Conservation (phyloP, 2,888 invertebrate species). For the Nemoura dubitans region DNA sequence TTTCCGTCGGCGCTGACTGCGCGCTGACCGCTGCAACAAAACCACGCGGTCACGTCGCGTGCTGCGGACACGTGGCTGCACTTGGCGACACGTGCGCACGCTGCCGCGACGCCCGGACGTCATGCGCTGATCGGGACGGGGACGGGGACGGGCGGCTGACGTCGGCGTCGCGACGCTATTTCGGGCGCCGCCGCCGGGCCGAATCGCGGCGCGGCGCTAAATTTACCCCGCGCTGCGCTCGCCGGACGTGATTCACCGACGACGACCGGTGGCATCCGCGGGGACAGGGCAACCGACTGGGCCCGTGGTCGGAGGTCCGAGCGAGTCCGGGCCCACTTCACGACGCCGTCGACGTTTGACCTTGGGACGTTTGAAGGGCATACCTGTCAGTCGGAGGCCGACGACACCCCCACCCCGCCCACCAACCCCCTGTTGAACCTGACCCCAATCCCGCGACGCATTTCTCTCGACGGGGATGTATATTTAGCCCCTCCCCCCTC, state of each 20-base stretch:
- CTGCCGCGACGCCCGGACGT: not conserved
- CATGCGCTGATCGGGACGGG: not conserved
- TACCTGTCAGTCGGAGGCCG: not conserved
- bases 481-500: not conserved
- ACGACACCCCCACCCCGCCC: not conserved
- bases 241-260: constrained; percentile 1
- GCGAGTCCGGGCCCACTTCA: not conserved
- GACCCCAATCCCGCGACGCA: not conserved
- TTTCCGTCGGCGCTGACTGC: constrained; percentile 70
- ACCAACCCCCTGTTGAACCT: not conserved
- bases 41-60: not conserved
- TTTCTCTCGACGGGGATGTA: not conserved
- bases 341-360: not conserved
- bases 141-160: not conserved
- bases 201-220: not conserved
- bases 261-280: not conserved
- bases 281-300: not conserved
- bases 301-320: not conserved
- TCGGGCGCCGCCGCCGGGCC: not conserved
- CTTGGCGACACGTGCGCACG: not conserved
- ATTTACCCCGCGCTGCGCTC: not conserved
- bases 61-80: not conserved
- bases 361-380: not conserved
- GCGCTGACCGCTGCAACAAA: constrained; percentile 24
- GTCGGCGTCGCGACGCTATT: not conserved